Percentiles rank a stretch among this genome's conserved stretches.
Conservation (phyloP, 2,888 invertebrate genomes). For the Himalopsyche kuldschensis region DNA sequence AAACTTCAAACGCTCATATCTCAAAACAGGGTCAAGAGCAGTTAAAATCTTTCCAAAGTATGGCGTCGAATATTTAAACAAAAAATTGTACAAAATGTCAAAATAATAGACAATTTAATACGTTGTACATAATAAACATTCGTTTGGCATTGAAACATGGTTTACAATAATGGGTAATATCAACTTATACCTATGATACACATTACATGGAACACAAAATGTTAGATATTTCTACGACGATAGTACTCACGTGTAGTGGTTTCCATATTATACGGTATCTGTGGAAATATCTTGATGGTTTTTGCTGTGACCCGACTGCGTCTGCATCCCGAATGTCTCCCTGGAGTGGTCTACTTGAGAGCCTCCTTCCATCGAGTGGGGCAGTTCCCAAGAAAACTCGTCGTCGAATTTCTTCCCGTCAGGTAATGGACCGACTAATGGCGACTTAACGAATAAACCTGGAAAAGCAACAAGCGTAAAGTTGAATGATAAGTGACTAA, state of each 20-base stretch:
- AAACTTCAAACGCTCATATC: too few species aligned
- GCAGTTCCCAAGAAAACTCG: constrained; percentile 67
- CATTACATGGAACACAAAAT: too few species aligned
- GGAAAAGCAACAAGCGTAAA: not conserved
- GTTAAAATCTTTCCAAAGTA: too few species aligned
- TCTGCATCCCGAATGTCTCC: not conserved
- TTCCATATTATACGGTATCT: constrained; percentile 14
- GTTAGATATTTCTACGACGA: too few species aligned
- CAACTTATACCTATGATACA: too few species aligned
- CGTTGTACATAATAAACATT: not conserved
- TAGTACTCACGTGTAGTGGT: not conserved
- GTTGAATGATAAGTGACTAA: not conserved
- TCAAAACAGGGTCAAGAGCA: too few species aligned
- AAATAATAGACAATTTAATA: too few species aligned
- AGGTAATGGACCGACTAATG: constrained; percentile 51
- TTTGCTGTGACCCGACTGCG: not conserved
- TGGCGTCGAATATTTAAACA: too few species aligned
- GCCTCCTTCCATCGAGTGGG: constrained; percentile 41
- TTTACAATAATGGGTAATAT: too few species aligned
- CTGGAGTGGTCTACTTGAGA: constrained; percentile 1
- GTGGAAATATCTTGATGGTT: constrained; percentile 15
- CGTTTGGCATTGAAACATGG: too few species aligned
- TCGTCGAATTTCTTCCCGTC: constrained; percentile 65
- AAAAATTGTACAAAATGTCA: too few species aligned
- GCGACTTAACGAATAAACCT: constrained; percentile 33